phyloP scores from a whole-genome alignment of 1,140 invertebrate species.

The Mactra quadrangularis region DNA sequence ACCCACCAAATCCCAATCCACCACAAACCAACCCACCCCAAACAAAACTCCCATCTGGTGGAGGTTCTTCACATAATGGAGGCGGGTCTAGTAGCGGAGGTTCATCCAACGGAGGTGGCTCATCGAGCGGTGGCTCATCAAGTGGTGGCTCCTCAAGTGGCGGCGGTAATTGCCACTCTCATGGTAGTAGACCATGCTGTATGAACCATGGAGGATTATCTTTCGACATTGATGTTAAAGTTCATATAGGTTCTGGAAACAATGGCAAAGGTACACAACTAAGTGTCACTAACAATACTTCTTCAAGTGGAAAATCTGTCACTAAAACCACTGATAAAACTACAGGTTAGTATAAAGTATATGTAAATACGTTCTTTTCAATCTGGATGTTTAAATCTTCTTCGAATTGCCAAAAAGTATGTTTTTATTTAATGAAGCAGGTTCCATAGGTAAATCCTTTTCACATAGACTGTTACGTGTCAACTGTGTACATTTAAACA shows the following conservation, averaged over 20 bases:
- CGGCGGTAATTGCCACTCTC: slow-evolving; percentile 27
- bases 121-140: neutral
- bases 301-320: neutral
- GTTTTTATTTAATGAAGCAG: too few species aligned
- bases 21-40: too few species aligned
- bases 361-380: too few species aligned
- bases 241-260: slow-evolving; percentile 1
- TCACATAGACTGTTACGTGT: too few species aligned
- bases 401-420: too few species aligned
- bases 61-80: neutral
- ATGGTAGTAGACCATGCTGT: slow-evolving; percentile 26
- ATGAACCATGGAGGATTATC: slow-evolving; percentile 17
- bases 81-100: neutral
- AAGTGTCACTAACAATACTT: neutral
- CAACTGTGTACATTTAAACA: too few species aligned
- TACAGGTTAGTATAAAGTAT: neutral
- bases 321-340: neutral
- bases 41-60: neutral
- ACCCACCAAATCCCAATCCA: neutral
- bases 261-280: slow-evolving; percentile 4
- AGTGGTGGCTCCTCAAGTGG: neutral
- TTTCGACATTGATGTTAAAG: slow-evolving; percentile 40
- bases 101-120: neutral
- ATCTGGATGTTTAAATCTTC: too few species aligned
- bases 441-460: too few species aligned